Evolutionary conservation across 2,888 invertebrate species (phyloP), one percentile per base, ranked within the genome.

Genomic region (Crocallis elinguaria): DNA sequence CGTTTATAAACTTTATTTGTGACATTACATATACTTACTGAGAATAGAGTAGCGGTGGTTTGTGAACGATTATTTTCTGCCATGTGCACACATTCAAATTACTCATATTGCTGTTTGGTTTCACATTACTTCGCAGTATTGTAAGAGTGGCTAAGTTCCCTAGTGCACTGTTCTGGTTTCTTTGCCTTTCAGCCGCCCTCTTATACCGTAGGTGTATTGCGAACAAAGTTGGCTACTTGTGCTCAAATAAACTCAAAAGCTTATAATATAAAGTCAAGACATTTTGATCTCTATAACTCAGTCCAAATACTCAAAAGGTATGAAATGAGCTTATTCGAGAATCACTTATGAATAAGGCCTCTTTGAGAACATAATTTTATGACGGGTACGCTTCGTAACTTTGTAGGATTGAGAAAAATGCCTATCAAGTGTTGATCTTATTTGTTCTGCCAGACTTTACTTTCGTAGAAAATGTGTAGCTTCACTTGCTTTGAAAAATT

Each of bases 181-280:
- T n/a, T n/a, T n/a, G n/a, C n/a, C n/a, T n/a, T n/a, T n/a, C n/a
- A n/a, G n/a, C n/a, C n/a, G n/a, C n/a, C n/a, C n/a, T n/a, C n/a
- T n/a, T n/a, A n/a, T n/a, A n/a, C n/a, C n/a, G n/a, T n/a, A n/a
- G n/a, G n/a, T n/a, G n/a, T n/a, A n/a, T n/a, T n/a, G n/a, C n/a
- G n/a, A n/a, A n/a, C n/a, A n/a, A n/a, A n/a, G n/a, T n/a, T n/a
- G n/a, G n/a, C n/a, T n/a, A n/a, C n/a, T n/a, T n/a, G n/a, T n/a
- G n/a, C n/a, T n/a, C n/a, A n/a, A n/a, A n/a, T n/a, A 19, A 19
- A 19, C 19, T 54, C 46, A 30, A 51, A 38, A 17, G 27, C 11
- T 27, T 27, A 3, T 27, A 19, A 3, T 4, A 19, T 6, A 19
- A 19, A 19, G 19, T 19, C 19, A 19, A 6, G 3, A 19, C 6